Conservation (phyloP, 2,888 invertebrate species). For the Parnassius orleans region DNA sequence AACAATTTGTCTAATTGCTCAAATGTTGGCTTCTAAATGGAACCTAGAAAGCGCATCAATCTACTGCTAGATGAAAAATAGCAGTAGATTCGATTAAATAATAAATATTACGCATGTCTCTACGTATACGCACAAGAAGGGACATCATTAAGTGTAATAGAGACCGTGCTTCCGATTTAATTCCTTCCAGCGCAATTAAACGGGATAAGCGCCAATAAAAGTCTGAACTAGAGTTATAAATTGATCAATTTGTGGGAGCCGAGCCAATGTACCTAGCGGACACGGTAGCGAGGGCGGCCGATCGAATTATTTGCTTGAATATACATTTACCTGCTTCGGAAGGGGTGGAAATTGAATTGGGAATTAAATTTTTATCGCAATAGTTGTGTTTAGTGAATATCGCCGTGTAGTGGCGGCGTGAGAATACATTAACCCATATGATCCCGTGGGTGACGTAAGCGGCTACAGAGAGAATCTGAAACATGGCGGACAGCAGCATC, state of each 20-base stretch:
- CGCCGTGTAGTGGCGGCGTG: too few relatives aligned
- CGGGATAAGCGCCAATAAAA: constrained; percentile 69
- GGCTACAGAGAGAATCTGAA: too few relatives aligned
- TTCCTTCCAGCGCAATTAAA: constrained; percentile 63
- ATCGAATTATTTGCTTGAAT: constrained; percentile 26
- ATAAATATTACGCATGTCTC: background rate
- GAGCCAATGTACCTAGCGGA: constrained; percentile 41
- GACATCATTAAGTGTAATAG: constrained; percentile 48
- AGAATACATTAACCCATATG: too few relatives aligned
- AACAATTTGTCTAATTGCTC: too few relatives aligned
- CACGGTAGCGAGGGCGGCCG: constrained; percentile 11
- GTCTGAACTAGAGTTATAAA: constrained; percentile 62
- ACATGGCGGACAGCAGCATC: too few relatives aligned
- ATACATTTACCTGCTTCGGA: constrained; percentile 24
- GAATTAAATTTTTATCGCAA: constrained; percentile 12
- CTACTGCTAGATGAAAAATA: too few relatives aligned
- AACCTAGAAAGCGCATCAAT: too few relatives aligned
- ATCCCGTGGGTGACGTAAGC: too few relatives aligned
- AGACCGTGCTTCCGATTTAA: constrained; percentile 48
- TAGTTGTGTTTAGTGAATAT: background rate
- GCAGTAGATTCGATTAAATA: too few relatives aligned
- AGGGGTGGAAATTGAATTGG: constrained; percentile 18
- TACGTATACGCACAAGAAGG: constrained; percentile 34
- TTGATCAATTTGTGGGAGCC: constrained; percentile 63
- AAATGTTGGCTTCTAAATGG: too few relatives aligned